Base-by-base conservation (phyloP, 2,113 vertebrate genomes). In the Polypterus senegalus region DNA sequence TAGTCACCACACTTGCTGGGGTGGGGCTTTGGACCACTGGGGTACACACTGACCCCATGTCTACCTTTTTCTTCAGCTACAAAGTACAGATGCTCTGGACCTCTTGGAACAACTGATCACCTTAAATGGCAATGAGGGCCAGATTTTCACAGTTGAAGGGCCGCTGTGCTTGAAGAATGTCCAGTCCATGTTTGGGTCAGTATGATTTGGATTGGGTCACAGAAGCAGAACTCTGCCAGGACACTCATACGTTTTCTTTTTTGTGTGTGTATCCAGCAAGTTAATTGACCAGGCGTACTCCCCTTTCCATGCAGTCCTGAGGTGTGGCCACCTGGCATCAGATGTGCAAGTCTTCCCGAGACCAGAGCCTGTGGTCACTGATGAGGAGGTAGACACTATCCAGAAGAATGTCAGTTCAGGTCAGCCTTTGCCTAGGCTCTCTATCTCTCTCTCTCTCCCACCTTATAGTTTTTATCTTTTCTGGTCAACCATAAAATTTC, bases 321-420 rank as follows among this genome's bases (percentile, higher is more conserved):
- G 92, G 69, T 99, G 96, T 66, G 96, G 96, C 61, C 92, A 98
- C 77, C 74, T 97, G 64, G 86, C 92, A 0, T 94, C 95, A 49
- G 94, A 99, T 4, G 95, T 99, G 62, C 95, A 98, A 77, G 93
- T 97, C 52, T 99, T 98, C 76, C 96, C 96, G 65, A 90, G 95
- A 57, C 96, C 96, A 54, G 96, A 98, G 62, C 91, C 92, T 10
- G 83, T 99, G 9, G 65, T 93, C 48, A 76, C 93, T 67, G 96
- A 99, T 69, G 93, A 98, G 60, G 95, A 99, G 71, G 89, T 97
- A 54, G 95, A 99, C 56, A 95, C 95, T 7, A 63, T 91, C 63
- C 91, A 94, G 48, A 89, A 86, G 75, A 71, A 76, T 62, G 94
- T 99, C 77, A 92, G 83, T 61, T 85, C 92, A 86, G 94, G 96